Conservation (phyloP, 2,113 vertebrate genomes). For the Lepidiolamprologus cunningtoni region DNA sequence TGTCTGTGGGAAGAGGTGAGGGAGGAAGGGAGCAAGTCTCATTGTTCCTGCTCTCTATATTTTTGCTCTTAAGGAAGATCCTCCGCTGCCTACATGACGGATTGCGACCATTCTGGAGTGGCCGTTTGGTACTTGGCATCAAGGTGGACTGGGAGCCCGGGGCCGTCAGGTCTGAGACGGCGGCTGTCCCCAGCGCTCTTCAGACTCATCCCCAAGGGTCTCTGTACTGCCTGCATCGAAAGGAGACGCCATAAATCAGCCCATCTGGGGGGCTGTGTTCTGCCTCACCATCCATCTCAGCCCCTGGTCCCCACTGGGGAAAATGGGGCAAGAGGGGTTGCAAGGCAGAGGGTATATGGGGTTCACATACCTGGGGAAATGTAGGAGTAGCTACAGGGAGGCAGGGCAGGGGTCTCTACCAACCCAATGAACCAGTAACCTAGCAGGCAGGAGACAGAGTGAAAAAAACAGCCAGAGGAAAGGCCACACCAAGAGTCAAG, state of each 20-base stretch:
- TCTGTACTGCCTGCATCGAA: constrained; percentile 73
- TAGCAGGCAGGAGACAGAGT: constrained; percentile 2
- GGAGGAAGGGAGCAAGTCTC: constrained; percentile 26
- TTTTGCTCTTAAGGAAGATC: constrained; percentile 70
- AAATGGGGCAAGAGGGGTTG: constrained; percentile 63
- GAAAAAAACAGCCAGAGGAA: constrained; percentile 20
- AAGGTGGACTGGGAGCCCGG: constrained; percentile 66
- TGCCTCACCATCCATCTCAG: constrained; percentile 76
- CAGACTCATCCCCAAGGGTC: constrained; percentile 75
- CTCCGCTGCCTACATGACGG: constrained; percentile 80
- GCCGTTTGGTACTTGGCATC: constrained; percentile 81
- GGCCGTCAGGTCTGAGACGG: constrained; percentile 76
- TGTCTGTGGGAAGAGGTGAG: constrained; percentile 44
- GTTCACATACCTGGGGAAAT: constrained; percentile 44
- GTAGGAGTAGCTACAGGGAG: not conserved
- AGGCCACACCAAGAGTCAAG: constrained; percentile 7
- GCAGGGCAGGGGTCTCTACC: constrained; percentile 7
- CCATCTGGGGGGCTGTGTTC: constrained; percentile 74
- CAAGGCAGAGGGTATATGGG: constrained; percentile 9
- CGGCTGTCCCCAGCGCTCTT: constrained; percentile 75
- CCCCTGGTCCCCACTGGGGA: constrained; percentile 61
- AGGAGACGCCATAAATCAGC: constrained; percentile 88
- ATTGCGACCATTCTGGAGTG: constrained; percentile 79
- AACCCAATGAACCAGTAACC: constrained; percentile 31
- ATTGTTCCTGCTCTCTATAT: constrained; percentile 51